A percentile compares a stretch with the other conserved stretches of the same genome.
These are phyloP conservation scores for Artibeus jamaicensis DNA, from an alignment of 2,797 vertebrate genomes.

Conservation along the genomic window DNA sequence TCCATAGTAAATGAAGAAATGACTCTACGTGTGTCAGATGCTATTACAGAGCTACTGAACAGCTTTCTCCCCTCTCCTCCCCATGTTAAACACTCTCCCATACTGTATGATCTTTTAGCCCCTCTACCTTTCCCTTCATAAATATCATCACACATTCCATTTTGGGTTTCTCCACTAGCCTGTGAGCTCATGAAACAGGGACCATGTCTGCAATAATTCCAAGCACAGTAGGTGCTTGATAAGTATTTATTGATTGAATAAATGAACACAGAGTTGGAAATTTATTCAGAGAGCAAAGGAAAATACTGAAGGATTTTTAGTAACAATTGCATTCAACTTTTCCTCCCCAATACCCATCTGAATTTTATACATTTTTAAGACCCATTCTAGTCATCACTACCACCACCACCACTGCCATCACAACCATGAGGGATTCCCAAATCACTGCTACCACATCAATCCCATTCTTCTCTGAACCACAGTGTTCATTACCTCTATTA, in stretches of 20 bases:
- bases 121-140: neutral
- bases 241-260: neutral
- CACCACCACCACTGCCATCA: fast-evolving
- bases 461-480: neutral
- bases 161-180: neutral
- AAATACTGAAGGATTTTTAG: neutral
- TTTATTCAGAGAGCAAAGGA: neutral
- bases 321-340: neutral
- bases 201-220: neutral
- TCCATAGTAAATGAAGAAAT: neutral
- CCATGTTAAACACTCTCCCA: neutral
- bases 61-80: too few relatives aligned
- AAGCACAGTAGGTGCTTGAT: neutral
- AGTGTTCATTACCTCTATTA: neutral
- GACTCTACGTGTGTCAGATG: neutral
- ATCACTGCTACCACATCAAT: neutral
- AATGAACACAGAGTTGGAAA: neutral
- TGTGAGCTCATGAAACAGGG: neutral
- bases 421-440: neutral
- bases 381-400: neutral
- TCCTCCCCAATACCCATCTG: neutral
- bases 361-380: neutral
- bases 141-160: neutral
- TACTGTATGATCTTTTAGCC: neutral
- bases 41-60: neutral